These are phyloP conservation scores for Cnemophilus loriae DNA, from an alignment of 2,113 vertebrate genomes.

Conservation along the genomic window DNA sequence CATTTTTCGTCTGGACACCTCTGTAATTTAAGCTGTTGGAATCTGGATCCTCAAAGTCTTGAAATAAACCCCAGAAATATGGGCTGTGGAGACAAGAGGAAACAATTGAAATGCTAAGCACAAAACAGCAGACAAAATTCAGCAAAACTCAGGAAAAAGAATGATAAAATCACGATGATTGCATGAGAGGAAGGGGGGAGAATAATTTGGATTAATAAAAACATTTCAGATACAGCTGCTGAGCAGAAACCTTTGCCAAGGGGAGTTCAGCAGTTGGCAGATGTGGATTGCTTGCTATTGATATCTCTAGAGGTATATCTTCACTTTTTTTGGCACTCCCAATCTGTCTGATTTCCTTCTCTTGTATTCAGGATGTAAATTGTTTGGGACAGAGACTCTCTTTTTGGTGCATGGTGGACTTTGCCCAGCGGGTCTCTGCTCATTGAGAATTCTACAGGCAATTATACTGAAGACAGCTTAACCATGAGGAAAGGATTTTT, in stretches of 20 bases:
- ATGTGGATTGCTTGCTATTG: accelerated
- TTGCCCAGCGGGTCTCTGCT: accelerated
- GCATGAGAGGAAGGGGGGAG: background rate
- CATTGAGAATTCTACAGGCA: background rate
- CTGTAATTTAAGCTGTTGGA: background rate
- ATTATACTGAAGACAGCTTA: background rate
- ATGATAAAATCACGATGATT: background rate
- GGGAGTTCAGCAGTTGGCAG: background rate
- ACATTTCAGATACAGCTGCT: background rate
- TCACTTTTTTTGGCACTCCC: background rate
- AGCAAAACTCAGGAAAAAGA: background rate
- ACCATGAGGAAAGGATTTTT: background rate
- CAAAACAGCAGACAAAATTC: background rate
- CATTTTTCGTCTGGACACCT: background rate
- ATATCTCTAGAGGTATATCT: background rate
- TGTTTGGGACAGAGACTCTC: background rate
- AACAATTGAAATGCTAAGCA: background rate
- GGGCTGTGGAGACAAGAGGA: background rate
- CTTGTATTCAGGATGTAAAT: background rate
- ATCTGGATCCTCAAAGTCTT: background rate
- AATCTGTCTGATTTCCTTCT: background rate
- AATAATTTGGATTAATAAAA: background rate
- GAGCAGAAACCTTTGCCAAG: background rate
- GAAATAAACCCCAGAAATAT: accelerated
- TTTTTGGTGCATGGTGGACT: background rate